phyloP scores from a whole-genome alignment of 2,113 vertebrate genomes.

The Hepsetus odoe region DNA sequence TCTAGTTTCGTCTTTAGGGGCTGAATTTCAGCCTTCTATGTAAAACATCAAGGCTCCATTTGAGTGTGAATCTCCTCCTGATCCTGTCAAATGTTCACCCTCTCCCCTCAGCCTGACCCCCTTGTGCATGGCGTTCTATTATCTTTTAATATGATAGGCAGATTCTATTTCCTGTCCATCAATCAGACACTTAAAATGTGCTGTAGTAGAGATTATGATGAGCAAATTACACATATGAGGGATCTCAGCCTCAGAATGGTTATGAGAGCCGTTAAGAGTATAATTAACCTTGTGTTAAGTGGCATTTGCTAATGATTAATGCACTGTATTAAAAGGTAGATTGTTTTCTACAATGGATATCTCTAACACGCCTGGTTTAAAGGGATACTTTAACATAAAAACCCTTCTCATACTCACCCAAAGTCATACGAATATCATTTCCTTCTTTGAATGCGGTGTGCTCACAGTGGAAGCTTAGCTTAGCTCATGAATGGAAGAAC shows the following conservation, averaged over 20 bases:
- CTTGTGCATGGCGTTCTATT: slow-evolving; percentile 50
- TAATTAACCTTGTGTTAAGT: slow-evolving; percentile 65
- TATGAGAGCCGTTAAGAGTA: slow-evolving; percentile 59
- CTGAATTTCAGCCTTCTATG: background rate
- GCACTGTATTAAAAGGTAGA: slow-evolving; percentile 59
- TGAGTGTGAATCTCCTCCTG: slow-evolving; percentile 6
- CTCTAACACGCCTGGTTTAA: slow-evolving; percentile 47
- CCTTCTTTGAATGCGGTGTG: background rate
- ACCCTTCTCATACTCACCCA: slow-evolving; percentile 16
- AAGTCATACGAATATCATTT: slow-evolving; percentile 25
- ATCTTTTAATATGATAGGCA: slow-evolving; percentile 62
- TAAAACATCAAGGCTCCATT: slow-evolving; percentile 11
- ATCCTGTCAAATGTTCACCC: background rate
- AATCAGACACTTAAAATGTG: slow-evolving; percentile 63
- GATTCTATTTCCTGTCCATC: slow-evolving; percentile 63
- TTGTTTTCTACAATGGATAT: slow-evolving; percentile 59
- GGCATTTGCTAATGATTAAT: slow-evolving; percentile 63
- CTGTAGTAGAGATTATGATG: slow-evolving; percentile 61
- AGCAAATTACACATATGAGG: slow-evolving; percentile 61
- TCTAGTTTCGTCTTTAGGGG: background rate
- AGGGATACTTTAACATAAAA: slow-evolving; percentile 25
- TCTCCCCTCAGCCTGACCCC: slow-evolving; percentile 50
- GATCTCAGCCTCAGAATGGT: slow-evolving; percentile 57
- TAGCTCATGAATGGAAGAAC: background rate
- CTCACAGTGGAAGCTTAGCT: slow-evolving; percentile 8